Base-by-base conservation (phyloP, 35 echinoderm and acorn worm genomes). In the Diadema setosum region DNA sequence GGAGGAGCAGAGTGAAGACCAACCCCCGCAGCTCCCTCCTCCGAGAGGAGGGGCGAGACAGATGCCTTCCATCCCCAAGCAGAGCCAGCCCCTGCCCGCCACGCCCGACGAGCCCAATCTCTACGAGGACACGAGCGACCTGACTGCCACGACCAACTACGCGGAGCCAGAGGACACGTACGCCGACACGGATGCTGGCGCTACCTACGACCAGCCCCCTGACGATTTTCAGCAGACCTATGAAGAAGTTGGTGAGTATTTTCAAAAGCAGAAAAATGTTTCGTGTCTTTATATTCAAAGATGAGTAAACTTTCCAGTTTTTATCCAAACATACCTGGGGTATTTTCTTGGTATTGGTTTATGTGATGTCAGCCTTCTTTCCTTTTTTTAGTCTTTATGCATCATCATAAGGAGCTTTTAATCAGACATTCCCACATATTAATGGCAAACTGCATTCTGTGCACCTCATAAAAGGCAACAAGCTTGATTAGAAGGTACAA, bases 231-330 rank as follows among this genome's bases (percentile, higher is more conserved):
- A 78, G 24, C 73, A 87, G 24, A 87, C 85, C 14, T 87, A 87
- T n/a, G 85, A 87, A 87, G 85, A 87, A 87, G 69, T 87, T 83
- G 81, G 81, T 83, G 33, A 57, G 81, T 59, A n/a, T 5, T 5
- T 17, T 26, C n/a, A n/a, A n/a, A n/a, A n/a, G n/a, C n/a, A n/a
- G n/a, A n/a, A n/a, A n/a, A n/a, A n/a, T n/a, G n/a, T n/a, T n/a
- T n/a, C n/a, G n/a, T n/a, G n/a, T n/a, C n/a, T n/a, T n/a, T n/a
- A n/a, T n/a, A n/a, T n/a, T n/a, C n/a, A n/a, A n/a, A n/a, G n/a
- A n/a, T n/a, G n/a, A n/a, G n/a, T n/a, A n/a, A n/a, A n/a, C n/a
- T n/a, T n/a, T n/a, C n/a, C n/a, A n/a, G n/a, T n/a, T n/a, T n/a
- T n/a, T n/a, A n/a, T n/a, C n/a, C n/a, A n/a, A n/a, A n/a, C n/a